These are phyloP conservation scores for Odontothrips loti DNA, from an alignment of 2,888 invertebrate genomes.

Conservation along the genomic window DNA sequence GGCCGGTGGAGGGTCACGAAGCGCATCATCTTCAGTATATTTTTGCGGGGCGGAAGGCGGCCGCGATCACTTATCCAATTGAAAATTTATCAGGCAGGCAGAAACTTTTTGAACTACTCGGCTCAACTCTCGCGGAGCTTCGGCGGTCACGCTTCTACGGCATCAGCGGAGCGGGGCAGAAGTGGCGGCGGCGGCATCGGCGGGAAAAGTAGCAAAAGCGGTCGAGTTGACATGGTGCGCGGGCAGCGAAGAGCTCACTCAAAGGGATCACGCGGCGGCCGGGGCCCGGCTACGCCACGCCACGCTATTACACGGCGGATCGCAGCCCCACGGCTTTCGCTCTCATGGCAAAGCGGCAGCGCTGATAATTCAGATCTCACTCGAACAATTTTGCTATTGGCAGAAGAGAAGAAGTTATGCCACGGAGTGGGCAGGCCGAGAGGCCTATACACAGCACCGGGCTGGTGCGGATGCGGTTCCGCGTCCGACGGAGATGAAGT, in stretches of 20 bases:
- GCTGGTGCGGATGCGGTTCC: background rate
- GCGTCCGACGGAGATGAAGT: too few species aligned
- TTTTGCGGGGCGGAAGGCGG: background rate
- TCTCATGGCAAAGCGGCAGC: background rate
- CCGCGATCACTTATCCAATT: constrained; percentile 5
- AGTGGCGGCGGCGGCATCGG: background rate
- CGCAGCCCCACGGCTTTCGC: too few species aligned
- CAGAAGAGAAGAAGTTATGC: background rate
- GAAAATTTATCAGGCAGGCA: constrained; percentile 13
- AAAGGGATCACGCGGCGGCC: background rate
- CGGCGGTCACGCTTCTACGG: too few species aligned
- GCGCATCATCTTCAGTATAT: too few species aligned
- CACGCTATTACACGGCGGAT: too few species aligned
- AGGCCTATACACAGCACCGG: background rate
- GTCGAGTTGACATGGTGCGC: background rate
- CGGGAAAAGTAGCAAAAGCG: background rate
- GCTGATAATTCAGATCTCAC: constrained; percentile 6
- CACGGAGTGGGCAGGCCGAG: background rate
- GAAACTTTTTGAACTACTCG: constrained; percentile 10
- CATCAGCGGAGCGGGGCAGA: background rate
- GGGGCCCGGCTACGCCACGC: background rate
- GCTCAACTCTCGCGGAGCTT: background rate
- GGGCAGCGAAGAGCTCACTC: background rate
- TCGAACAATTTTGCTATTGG: background rate
- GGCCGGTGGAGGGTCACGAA: too few species aligned